Evolutionary conservation across 2,888 invertebrate species (phyloP), one percentile per base, ranked within the genome.

Genomic region (Dichetophora obliterata): DNA sequence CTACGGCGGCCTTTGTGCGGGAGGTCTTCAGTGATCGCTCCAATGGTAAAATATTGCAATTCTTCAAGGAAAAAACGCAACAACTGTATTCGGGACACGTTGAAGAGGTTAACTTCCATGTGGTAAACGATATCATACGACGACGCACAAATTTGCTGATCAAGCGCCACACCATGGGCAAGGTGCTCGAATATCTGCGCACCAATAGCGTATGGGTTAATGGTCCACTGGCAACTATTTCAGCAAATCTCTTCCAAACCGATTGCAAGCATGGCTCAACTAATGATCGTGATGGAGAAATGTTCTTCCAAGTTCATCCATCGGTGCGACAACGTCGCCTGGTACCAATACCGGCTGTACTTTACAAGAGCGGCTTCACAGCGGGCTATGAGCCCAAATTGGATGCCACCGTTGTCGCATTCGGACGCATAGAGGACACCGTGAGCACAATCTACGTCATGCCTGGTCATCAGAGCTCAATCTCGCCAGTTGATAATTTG

Each of bases 81-180:
- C 95, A 96, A 82, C 95, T 96, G 82, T 97, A 97, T 85, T 94
- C 95, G 80, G 96, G 96, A 0, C 93, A 95, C 77, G 95, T 96
- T 0, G 95, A 96, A 85, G 96, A 96, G 88, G 93, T 95, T 0
- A 94, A 95, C 82, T 96, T 95, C 85, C 93, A 93, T 81, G 92
- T 94, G 31, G 94, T 96, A 37, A 94, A 95, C 76, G 96, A 96
- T 83, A 92, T 95, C 3, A 93, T 95, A n/a, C 91, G 96, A 68
- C 91, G 95, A 77, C 90, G 95, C 81, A 95, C 95, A 0, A 96
- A 96, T 88, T 90, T 95, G 34, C 88, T 96, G 61, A 93, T 96
- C 0, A 94, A 95, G 84, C 92, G 95, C 81, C 93, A 94, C 82
- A 95, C 95, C 0, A 92, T 93, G 87, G 95, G 95, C 3, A 93